Evolutionary conservation across 1,140 invertebrate species (phyloP).

Genomic region (Solenopsis invicta): DNA sequence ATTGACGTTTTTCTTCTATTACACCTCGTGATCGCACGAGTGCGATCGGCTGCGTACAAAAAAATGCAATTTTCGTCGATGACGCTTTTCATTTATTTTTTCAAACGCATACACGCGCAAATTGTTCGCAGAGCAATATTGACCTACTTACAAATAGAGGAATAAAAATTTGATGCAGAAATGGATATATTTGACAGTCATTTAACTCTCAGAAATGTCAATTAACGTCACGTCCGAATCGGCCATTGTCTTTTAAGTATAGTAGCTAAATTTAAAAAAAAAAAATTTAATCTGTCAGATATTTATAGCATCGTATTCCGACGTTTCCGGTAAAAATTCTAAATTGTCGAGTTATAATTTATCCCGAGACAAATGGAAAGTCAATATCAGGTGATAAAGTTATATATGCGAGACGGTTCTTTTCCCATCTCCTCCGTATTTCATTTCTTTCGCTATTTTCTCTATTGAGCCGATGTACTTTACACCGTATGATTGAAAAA

Average conservation of each 20-base stretch:
- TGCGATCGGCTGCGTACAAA: constrained; percentile 42
- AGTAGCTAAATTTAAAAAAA: background rate
- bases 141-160: constrained; percentile 20
- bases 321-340: background rate
- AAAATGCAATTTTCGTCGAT: constrained; percentile 58
- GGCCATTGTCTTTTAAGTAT: background rate
- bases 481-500: constrained; percentile 53
- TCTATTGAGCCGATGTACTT: constrained; percentile 3
- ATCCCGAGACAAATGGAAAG: constrained; percentile 28
- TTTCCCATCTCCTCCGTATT: background rate
- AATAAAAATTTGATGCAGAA: too few species aligned
- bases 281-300: background rate
- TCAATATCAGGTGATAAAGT: constrained; percentile 54
- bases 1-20: constrained; percentile 64
- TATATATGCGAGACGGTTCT: constrained; percentile 24
- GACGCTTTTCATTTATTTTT: constrained; percentile 57
- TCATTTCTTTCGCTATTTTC: constrained; percentile 11
- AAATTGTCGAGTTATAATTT: constrained; percentile 23
- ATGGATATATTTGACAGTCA: background rate
- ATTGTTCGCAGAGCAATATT: constrained; percentile 35
- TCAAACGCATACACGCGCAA: constrained; percentile 16
- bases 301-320: background rate
- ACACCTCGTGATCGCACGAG: constrained; percentile 54
- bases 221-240: background rate
- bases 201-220: constrained; percentile 2